These are phyloP conservation scores for Neolamprologus hecqui DNA, from an alignment of 2,113 vertebrate genomes.

Conservation along the genomic window DNA sequence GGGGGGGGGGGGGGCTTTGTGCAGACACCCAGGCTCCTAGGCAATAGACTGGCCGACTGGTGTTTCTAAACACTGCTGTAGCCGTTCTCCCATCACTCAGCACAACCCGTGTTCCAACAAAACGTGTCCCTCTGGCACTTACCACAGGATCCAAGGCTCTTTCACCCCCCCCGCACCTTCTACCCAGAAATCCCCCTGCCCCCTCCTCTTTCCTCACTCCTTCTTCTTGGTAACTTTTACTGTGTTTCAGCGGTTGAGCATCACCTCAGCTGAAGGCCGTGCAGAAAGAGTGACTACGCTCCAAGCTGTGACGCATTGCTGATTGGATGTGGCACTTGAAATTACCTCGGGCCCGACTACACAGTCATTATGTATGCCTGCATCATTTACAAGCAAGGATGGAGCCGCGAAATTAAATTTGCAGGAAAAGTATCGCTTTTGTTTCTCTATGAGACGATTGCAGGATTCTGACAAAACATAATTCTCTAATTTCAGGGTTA, in stretches of 20 bases:
- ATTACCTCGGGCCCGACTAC: slow-evolving; percentile 44
- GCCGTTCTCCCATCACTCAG: slow-evolving; percentile 68
- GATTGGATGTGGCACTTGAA: slow-evolving; percentile 63
- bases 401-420: slow-evolving; percentile 44
- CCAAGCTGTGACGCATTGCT: slow-evolving; percentile 52
- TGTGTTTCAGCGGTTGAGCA: slow-evolving; percentile 17
- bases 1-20: slow-evolving; percentile 5
- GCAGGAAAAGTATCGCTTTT: slow-evolving; percentile 56
- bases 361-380: slow-evolving; percentile 50
- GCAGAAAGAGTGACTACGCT: not conserved
- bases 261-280: slow-evolving; percentile 34
- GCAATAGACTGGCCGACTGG: slow-evolving; percentile 67
- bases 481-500: slow-evolving; percentile 38
- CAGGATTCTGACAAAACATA: slow-evolving; percentile 44
- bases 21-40: slow-evolving; percentile 74
- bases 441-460: slow-evolving; percentile 47
- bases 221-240: slow-evolving; percentile 32
- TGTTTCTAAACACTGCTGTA: slow-evolving; percentile 69
- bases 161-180: not conserved
- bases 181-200: not conserved
- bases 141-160: slow-evolving; percentile 54
- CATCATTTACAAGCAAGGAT: slow-evolving; percentile 56
- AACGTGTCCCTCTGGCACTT: slow-evolving; percentile 63
- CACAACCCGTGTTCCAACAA: slow-evolving; percentile 56
- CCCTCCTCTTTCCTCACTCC: slow-evolving; percentile 15